Percentiles rank a stretch among this genome's conserved stretches.
phyloP scores from a whole-genome alignment of 2,888 invertebrate species.

The Scelioninae gen. 2 region DNA sequence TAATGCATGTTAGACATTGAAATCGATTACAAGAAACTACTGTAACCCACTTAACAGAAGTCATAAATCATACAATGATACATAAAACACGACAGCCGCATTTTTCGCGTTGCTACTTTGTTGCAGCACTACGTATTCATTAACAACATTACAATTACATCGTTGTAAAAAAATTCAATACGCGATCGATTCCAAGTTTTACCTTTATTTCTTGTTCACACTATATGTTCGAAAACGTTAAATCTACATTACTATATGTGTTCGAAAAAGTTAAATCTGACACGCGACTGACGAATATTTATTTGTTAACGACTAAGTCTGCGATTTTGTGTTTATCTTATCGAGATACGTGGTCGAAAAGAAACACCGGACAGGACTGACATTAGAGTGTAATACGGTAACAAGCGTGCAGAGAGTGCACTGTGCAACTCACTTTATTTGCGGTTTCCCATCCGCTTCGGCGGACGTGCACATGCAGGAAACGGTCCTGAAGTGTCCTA shows the following conservation, averaged over 20 bases:
- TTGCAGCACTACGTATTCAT: no score
- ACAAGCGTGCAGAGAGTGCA: constrained; percentile 35
- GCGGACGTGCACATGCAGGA: constrained; percentile 69
- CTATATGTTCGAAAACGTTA: no score
- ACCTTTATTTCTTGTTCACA: not conserved
- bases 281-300: not conserved
- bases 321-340: constrained; percentile 10
- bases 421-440: constrained; percentile 65
- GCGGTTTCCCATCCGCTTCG: constrained; percentile 74
- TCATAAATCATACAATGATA: constrained; percentile 12
- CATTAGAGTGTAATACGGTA: constrained; percentile 53
- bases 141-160: no score
- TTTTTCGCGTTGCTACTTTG: no score
- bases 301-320: not conserved
- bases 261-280: not conserved
- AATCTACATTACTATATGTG: no score
- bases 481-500: constrained; percentile 74
- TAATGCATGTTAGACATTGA: constrained; percentile 20
- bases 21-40: constrained; percentile 32
- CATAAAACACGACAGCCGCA: no score
- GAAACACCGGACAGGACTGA: constrained; percentile 29
- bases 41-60: constrained; percentile 20
- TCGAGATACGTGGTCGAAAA: constrained; percentile 23
- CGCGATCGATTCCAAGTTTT: no score
- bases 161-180: no score